Percentiles rank a stretch among this genome's conserved stretches.
Conservation (phyloP, 2,797 vertebrate species). For the Eulemur mongoz region DNA sequence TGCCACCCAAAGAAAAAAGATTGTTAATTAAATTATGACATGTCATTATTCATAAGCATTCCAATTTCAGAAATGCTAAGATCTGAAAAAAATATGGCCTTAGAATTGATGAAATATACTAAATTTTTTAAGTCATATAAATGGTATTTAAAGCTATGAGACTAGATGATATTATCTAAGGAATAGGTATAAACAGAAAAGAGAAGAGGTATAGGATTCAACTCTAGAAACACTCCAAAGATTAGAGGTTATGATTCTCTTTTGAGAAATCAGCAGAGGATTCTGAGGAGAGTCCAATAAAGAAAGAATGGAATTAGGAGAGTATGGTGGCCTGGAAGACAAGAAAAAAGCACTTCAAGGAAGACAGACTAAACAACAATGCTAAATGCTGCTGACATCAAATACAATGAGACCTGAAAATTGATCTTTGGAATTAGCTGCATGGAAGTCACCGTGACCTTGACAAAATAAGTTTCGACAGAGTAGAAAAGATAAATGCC, state of each 20-base stretch:
- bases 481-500: background rate
- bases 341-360: background rate
- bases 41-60: background rate
- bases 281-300: background rate
- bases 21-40: background rate
- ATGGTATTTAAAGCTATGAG: conserved; percentile 12
- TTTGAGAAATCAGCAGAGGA: background rate
- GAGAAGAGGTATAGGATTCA: background rate
- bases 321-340: background rate
- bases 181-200: background rate
- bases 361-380: background rate
- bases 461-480: background rate
- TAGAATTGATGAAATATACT: background rate
- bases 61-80: conserved; percentile 42
- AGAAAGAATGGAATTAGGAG: background rate
- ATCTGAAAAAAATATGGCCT: background rate
- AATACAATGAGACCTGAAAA: background rate
- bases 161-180: background rate
- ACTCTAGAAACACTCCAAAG: background rate
- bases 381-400: background rate
- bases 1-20: background rate
- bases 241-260: background rate
- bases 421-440: background rate
- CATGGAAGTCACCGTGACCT: background rate
- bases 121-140: background rate